Evolutionary conservation across 2,888 invertebrate genomes (phyloP).

Genomic region (Dexiosoma caninum): DNA sequence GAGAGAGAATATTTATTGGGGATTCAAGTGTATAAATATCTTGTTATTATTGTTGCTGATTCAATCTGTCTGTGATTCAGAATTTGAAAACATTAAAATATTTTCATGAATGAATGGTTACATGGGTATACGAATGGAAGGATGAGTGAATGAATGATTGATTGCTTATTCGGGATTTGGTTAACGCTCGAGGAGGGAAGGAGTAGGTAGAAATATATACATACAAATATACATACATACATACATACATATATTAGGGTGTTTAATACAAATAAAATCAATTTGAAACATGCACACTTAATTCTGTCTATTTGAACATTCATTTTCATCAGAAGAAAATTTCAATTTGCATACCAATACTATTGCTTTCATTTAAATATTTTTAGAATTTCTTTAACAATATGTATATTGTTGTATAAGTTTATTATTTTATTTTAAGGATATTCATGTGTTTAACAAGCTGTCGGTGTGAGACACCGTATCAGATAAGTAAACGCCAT

Average conservation of each 20-base stretch:
- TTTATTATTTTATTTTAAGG: conserved; percentile 1
- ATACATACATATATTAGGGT: not conserved
- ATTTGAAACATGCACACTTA: conserved; percentile 10
- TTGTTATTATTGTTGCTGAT: too few species aligned
- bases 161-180: not conserved
- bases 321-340: conserved; percentile 36
- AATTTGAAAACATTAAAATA: conserved; percentile 9
- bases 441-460: conserved; percentile 68
- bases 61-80: not conserved
- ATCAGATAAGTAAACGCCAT: conserved; percentile 73
- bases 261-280: conserved; percentile 3
- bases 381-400: conserved; percentile 27
- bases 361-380: conserved; percentile 38
- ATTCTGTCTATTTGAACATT: conserved; percentile 19
- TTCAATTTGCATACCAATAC: conserved; percentile 61
- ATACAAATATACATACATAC: too few species aligned
- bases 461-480: conserved; percentile 72
- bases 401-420: conserved; percentile 36
- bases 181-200: not conserved
- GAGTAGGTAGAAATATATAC: too few species aligned
- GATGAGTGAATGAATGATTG: not conserved
- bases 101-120: not conserved
- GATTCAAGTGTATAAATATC: not conserved
- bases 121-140: not conserved
- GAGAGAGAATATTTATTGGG: not conserved